phyloP scores from a whole-genome alignment of 2,797 vertebrate species.

The Oreonectes daqikongensis region DNA sequence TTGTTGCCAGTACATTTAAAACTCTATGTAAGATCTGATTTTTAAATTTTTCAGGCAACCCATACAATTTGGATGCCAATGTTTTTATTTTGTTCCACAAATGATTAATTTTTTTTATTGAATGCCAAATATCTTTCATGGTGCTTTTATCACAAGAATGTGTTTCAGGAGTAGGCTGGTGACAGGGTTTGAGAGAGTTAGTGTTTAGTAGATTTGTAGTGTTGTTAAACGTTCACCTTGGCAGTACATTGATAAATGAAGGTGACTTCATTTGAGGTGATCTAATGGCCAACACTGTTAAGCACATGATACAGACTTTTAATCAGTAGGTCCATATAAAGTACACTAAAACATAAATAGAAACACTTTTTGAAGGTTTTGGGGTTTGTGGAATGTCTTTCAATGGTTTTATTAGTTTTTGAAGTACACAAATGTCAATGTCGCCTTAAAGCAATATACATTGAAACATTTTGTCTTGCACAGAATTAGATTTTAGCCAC shows the following conservation, averaged over 20 bases:
- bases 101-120: neutral
- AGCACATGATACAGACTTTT: neutral
- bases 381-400: neutral
- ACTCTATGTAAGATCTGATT: neutral
- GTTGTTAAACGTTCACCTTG: neutral
- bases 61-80: neutral
- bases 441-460: neutral
- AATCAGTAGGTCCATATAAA: neutral
- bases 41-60: neutral
- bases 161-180: neutral
- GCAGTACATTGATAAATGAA: neutral
- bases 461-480: neutral
- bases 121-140: slow-evolving; percentile 43
- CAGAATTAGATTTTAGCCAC: neutral
- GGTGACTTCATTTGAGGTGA: neutral
- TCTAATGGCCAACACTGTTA: neutral
- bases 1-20: neutral
- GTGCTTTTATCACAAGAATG: slow-evolving; percentile 29
- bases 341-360: neutral
- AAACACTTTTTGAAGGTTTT: slow-evolving; percentile 1
- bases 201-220: neutral
- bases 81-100: neutral
- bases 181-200: neutral
- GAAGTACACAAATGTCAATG: neutral
- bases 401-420: neutral